Conservation (phyloP, 2,113 vertebrate genomes). For the Erinaceus europaeus region DNA sequence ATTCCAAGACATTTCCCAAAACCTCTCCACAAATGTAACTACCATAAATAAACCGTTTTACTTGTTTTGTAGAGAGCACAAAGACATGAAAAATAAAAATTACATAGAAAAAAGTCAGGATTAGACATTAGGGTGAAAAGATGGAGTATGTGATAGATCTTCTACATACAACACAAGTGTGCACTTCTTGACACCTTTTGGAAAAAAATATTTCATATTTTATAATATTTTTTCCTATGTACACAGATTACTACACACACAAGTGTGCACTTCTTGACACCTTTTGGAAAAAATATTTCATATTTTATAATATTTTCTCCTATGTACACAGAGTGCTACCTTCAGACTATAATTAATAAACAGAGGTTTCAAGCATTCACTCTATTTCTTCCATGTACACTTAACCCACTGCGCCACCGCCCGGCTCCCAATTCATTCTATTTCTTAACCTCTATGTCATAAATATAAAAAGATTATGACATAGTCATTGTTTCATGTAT, state of each 20-base stretch:
- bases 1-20: neutral
- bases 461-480: conserved; percentile 2
- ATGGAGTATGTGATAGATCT: neutral
- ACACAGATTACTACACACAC: neutral
- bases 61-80: neutral
- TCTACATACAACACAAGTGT: neutral
- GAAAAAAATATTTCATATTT: neutral
- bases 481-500: neutral
- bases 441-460: too few relatives aligned
- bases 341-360: neutral
- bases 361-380: neutral
- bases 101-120: neutral
- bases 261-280: neutral
- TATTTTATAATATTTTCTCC: neutral
- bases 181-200: neutral
- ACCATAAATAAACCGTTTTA: neutral
- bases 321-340: neutral
- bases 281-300: neutral
- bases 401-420: too few relatives aligned
- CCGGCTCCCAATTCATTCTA: too few relatives aligned
- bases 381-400: neutral
- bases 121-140: neutral
- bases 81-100: neutral
- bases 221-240: neutral
- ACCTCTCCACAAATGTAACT: neutral